phyloP scores from a whole-genome alignment of 2,113 vertebrate species.

The Strix uralensis region DNA sequence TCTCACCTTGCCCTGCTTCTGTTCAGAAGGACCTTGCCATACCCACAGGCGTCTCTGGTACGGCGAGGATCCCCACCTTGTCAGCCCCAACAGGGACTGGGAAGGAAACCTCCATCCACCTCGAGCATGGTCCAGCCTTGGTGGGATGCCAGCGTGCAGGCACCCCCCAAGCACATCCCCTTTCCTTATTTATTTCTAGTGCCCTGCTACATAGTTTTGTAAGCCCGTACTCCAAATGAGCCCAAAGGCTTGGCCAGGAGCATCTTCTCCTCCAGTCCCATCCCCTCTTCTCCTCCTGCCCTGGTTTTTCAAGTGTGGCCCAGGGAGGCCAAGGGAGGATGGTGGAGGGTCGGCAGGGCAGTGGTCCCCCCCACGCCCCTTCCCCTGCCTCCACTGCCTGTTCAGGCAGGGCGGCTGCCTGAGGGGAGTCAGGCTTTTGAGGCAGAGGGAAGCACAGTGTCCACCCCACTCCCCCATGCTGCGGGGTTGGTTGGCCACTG shows the following conservation, averaged over 20 bases:
- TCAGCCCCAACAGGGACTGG: neutral
- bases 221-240: neutral
- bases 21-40: neutral
- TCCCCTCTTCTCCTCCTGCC: neutral
- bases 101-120: neutral
- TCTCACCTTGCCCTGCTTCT: neutral
- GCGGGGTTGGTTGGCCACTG: rapidly evolving
- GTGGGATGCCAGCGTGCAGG: neutral
- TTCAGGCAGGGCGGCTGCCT: neutral
- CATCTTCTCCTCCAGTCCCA: neutral
- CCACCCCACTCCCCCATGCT: neutral
- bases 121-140: neutral
- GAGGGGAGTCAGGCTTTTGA: neutral
- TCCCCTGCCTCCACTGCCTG: neutral
- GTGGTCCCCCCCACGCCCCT: neutral
- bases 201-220: neutral
- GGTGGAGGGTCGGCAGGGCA: neutral
- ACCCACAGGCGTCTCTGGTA: neutral
- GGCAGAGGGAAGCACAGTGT: neutral
- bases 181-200: neutral
- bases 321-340: neutral
- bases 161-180: neutral
- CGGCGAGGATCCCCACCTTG: neutral
- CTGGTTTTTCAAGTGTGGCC: neutral
- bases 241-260: neutral